phyloP scores from a whole-genome alignment of 2,797 vertebrate genomes.

The Myotis findleyi region DNA sequence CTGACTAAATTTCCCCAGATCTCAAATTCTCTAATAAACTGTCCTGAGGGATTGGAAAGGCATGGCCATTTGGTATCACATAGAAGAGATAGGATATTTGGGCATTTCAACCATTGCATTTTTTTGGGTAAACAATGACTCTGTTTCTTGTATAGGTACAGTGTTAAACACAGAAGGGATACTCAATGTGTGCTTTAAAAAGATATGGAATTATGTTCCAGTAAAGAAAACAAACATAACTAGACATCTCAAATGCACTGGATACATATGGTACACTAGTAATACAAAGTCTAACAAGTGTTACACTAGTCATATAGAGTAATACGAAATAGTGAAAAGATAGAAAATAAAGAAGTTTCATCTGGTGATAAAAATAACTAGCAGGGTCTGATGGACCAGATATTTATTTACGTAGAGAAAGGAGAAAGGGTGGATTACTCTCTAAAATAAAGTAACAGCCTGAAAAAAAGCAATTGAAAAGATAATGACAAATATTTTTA shows the following conservation, averaged over 20 bases:
- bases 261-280: neutral
- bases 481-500: neutral
- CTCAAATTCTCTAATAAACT: neutral
- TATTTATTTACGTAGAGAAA: neutral
- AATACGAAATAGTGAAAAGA: neutral
- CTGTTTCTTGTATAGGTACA: neutral
- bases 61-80: neutral
- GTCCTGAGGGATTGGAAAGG: neutral
- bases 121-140: neutral
- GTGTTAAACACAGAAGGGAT: neutral
- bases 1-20: neutral
- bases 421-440: slow-evolving; percentile 6
- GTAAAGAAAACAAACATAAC: slow-evolving; percentile 24
- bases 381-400: neutral
- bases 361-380: neutral
- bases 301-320: neutral
- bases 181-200: neutral
- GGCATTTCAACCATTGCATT: neutral
- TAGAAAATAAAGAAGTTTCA: neutral
- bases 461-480: neutral
- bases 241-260: neutral
- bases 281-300: neutral
- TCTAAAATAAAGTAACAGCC: neutral
- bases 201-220: neutral
- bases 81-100: neutral